Percentiles rank a stretch among this genome's conserved stretches.
phyloP scores from a whole-genome alignment of 2,113 vertebrate genomes.

The Caracal caracal region DNA sequence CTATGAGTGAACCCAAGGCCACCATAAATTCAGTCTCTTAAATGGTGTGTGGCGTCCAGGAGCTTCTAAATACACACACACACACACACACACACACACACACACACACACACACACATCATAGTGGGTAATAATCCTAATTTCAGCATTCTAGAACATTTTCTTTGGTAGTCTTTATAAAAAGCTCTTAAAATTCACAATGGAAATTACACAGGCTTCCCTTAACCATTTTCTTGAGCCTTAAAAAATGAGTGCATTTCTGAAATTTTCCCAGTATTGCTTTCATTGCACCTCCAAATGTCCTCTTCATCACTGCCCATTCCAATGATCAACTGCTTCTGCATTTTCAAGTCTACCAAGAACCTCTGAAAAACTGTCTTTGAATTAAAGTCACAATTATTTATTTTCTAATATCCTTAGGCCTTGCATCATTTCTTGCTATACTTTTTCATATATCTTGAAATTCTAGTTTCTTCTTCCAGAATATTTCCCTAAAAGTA shows the following conservation, averaged over 20 bases:
- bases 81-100: too few relatives aligned
- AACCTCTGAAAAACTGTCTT: neutral
- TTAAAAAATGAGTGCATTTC: neutral
- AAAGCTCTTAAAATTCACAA: constrained; percentile 4
- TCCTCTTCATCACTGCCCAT: neutral
- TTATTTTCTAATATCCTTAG: neutral
- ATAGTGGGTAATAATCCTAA: neutral
- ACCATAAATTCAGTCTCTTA: neutral
- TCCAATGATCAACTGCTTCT: neutral
- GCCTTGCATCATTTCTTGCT: neutral
- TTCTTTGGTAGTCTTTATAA: constrained; percentile 22
- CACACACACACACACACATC: too few relatives aligned
- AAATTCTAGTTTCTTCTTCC: neutral
- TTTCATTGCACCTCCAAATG: neutral
- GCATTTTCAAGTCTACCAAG: neutral
- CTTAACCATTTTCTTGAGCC: neutral
- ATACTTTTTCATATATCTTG: neutral
- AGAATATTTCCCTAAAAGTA: neutral
- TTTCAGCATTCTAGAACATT: constrained; percentile 17
- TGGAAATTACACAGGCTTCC: neutral
- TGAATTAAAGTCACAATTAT: neutral
- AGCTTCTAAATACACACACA: neutral
- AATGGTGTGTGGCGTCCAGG: neutral
- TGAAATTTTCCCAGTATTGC: neutral
- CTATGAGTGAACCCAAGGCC: neutral